Conservation (phyloP, 2,888 invertebrate genomes). For the Folsomia manolachei region DNA sequence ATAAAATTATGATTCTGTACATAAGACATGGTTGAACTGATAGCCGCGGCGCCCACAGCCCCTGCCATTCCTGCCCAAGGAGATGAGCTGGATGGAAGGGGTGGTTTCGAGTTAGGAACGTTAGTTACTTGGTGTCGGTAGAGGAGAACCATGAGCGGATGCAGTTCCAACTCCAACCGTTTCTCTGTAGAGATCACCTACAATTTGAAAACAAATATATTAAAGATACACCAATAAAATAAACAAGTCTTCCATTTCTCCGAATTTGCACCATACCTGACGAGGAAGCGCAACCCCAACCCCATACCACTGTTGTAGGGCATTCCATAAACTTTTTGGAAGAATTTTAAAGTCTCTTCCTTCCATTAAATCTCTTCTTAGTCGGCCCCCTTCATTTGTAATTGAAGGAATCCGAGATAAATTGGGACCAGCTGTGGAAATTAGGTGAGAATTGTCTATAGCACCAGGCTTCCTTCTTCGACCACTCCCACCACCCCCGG, state of each 20-base stretch:
- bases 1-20: conserved; percentile 46
- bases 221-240: too few relatives aligned
- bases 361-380: conserved; percentile 62
- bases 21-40: conserved; percentile 56
- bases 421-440: conserved; percentile 59
- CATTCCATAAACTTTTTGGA: conserved; percentile 83
- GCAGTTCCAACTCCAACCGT: conserved; percentile 72
- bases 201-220: too few relatives aligned
- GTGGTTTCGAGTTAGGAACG: conserved; percentile 37
- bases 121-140: conserved; percentile 65
- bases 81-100: conserved; percentile 37
- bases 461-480: conserved; percentile 62
- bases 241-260: too few relatives aligned
- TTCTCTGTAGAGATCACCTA: conserved; percentile 48
- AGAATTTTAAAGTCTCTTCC: conserved; percentile 81
- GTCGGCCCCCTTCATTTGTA: conserved; percentile 83
- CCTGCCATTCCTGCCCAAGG: conserved; percentile 58
- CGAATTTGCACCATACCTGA: conserved; percentile 59
- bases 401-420: conserved; percentile 61
- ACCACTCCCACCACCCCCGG: conserved; percentile 14
- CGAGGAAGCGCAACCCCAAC: conserved; percentile 76
- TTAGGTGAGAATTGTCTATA: conserved; percentile 70
- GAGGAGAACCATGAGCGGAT: conserved; percentile 74
- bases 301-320: conserved; percentile 78
- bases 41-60: conserved; percentile 64